Evolutionary conservation across 2,113 vertebrate genomes (phyloP), one percentile per base, ranked within the genome.

Genomic region (Boleophthalmus pectinirostris): DNA sequence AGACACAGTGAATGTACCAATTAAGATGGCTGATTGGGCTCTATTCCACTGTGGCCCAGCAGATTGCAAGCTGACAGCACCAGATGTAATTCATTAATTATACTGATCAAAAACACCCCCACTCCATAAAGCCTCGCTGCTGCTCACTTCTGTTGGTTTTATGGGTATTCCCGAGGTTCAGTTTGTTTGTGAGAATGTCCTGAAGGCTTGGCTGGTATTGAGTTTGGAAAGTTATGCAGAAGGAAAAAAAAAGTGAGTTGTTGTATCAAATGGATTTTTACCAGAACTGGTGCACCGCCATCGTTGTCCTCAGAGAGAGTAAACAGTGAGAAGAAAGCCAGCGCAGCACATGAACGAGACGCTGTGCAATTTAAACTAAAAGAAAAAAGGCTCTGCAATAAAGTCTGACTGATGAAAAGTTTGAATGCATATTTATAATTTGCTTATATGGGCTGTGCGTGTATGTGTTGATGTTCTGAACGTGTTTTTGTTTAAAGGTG

Each of bases 21-120:
- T 94, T 92, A 92, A 86, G 85, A 76, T 57, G 84, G 85, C 86
- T 91, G 93, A 93, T 92, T 93, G 90, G 89, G 76, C 74, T 85
- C 78, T 82, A 86, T 85, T 91, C 91, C 87, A 68, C 89, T 78
- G 88, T 82, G 92, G 89, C 89, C 85, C 84, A 88, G 87, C 92
- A 92, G 91, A 92, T 90, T 93, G 92, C 90, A 88, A 85, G 86
- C 90, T 92, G 92, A 94, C 92, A 92, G 91, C 86, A 89, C 82
- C 93, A 93, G 93, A 92, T 93, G 92, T 91, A 92, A 87, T 92
- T 90, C 86, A 92, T 92, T 93, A 92, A 92, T 93, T 93, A 91
- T 73, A 84, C 86, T 82, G 90, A 92, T 90, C 88, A 92, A 33
- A 92, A 92, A 85, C 45, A 68, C 69, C 71, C 79, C 79, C 79